Evolutionary conservation across 1,140 invertebrate species (phyloP), one percentile per base, ranked within the genome.

Genomic region (Bombus confusus): DNA sequence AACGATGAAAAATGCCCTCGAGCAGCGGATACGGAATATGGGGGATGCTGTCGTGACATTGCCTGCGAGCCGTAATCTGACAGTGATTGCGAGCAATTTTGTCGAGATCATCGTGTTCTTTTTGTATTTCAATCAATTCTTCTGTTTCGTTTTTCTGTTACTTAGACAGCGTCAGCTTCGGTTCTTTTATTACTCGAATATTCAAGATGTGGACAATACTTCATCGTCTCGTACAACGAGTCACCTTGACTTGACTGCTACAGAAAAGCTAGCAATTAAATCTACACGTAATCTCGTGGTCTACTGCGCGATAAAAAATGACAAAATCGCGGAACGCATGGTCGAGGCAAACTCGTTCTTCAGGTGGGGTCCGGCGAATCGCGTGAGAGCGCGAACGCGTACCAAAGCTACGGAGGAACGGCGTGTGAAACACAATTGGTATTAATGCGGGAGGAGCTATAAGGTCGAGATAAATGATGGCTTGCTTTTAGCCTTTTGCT

Each of bases 401-500:
- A 34, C 66, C 57, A 41, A 69, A 73, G 82, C 62, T 52, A 80
- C 37, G 39, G 69, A 41, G 82, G 87, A 86, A 81, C 75, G 71
- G 76, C 72, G 86, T 90, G 90, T 85, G 87, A 90, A 92, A 93
- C 92, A 92, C 88, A 92, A 94, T 93, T 93, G 91, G 92, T 93
- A 94, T 94, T 93, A 92, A 93, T 94, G 91, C 86, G 86, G 86
- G 80, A 87, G 85, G 78, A 73, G 64, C 74, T 88, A 88, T 86
- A 88, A 91, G 90, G 91, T 90, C 88, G 91, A 92, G 93, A 93
- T 93, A 93, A 93, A 93, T 93, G 92, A 93, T 92, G 87, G 87
- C 82, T 90, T 74, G 91, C 86, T 92, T 80, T 83, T 81, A 85
- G 86, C 83, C 86, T 90, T 92, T 91, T 86, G 74, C 87, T 90